Evolutionary conservation across 2,888 invertebrate species (phyloP), one percentile per base, ranked within the genome.

Genomic region (Stegophylla sp.): DNA sequence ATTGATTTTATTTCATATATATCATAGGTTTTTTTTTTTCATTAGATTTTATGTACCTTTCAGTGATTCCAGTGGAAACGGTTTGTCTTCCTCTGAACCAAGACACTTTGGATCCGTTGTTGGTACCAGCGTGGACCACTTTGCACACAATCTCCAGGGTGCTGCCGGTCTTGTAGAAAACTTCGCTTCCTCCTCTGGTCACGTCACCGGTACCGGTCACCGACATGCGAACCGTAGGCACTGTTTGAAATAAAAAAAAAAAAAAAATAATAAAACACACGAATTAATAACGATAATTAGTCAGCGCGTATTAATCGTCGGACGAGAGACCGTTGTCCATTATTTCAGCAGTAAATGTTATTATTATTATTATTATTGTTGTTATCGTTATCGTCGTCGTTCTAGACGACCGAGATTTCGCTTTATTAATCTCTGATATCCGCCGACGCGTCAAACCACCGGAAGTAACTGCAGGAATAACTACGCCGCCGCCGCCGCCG

Each of bases 101-200:
- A 26, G 69, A 79, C 3, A 79, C 79, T 51, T 79, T 79, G 13
- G 79, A 79, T 63, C 79, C 79, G 48, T 79, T 79, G 34, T 79
- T 69, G 45, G 45, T 51, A 13, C 79, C 79, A 1, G 61, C 79
- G 17, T 79, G 79, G 5, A 79, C 34, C 4, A 79, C 69, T 61
- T 71, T 79, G 61, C 79, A 79, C n/a, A 79, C 79, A n/a, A 79
- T 79, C 23, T 79, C 79, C n/a, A 79, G 23, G 4, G 79, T 79
- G 48, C 79, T 79, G 17, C 79, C 79, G 13, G 61, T 79, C 12
- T 79, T 79, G 51, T 48, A 79, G 51, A 71, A 79, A n/a, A 79
- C 61, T 20, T 79, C 79, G n/a, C 41, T 71, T 9, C 69, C 51
- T 3, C 69, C 79, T 61, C 71, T n/a, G 41, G 79, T 79, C 26